These are phyloP conservation scores for Sarcophaga carnaria DNA, from an alignment of 2,888 invertebrate genomes.

Conservation along the genomic window DNA sequence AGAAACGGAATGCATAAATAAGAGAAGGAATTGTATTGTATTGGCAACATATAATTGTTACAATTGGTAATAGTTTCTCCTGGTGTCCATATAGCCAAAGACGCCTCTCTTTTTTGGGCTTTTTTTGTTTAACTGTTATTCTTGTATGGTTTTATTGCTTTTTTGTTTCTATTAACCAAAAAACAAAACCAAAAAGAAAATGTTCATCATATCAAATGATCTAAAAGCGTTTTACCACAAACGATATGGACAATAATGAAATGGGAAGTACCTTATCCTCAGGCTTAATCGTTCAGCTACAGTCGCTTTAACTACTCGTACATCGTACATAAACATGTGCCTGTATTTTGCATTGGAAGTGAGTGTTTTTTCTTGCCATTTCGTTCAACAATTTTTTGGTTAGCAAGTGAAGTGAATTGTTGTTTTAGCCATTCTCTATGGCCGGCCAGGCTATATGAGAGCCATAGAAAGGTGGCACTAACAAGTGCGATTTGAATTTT, in stretches of 20 bases:
- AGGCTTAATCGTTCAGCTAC: conserved; percentile 63
- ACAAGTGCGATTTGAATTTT: conserved; percentile 67
- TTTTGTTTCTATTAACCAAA: conserved; percentile 1
- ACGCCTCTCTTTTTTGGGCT: conserved; percentile 3
- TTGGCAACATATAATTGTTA: conserved; percentile 44
- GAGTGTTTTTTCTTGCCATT: conserved; percentile 32
- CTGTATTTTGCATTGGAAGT: neutral
- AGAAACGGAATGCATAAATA: neutral
- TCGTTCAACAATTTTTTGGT: neutral
- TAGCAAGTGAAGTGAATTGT: neutral
- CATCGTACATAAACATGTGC: conserved; percentile 23
- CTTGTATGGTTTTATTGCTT: neutral
- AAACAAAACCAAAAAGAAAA: conserved; percentile 41
- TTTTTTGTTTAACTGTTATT: neutral
- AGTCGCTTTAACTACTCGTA: conserved; percentile 9
- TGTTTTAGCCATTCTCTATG: neutral
- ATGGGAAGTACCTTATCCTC: conserved; percentile 69
- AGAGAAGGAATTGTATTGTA: neutral
- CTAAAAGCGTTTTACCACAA: conserved; percentile 67
- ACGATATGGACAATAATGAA: conserved; percentile 68
- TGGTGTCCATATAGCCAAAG: conserved; percentile 27
- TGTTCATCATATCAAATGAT: conserved; percentile 68
- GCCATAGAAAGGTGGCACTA: conserved; percentile 66
- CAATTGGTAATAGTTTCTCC: conserved; percentile 9
- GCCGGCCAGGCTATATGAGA: conserved; percentile 17